Base-by-base conservation (phyloP, 2,888 invertebrate species). In the Trichacis sp. region DNA sequence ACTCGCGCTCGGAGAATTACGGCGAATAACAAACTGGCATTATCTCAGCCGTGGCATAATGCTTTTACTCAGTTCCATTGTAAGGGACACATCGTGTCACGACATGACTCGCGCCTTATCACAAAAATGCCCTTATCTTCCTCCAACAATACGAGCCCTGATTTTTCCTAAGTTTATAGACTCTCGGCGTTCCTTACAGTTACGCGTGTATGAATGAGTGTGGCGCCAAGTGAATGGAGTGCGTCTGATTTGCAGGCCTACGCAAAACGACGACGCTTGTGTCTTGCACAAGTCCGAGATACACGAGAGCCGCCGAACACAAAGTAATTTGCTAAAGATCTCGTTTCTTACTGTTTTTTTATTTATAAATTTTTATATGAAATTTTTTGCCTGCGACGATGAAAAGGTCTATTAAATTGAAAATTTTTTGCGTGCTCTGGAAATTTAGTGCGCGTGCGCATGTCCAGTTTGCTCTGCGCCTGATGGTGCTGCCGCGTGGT, bases 221-320 rank as follows among this genome's bases (percentile, higher is more conserved):
- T 82, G 83, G 83, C 83, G 83, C 83, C 83, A 82, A 81, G 82
- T 82, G 83, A 83, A 82, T 82, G 82, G 82, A 82, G 80, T 80
- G 73, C 79, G 82, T 82, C 82, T 82, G 81, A 81, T 77, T 75
- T 72, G 68, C 68, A 70, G 61, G 69, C 78, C 78, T 77, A 78
- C 78, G 78, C 77, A 73, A 61, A 67, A 53, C 64, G 51, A 56
- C 17, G 54, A 62, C 61, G 61, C 58, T 51, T 62, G 64, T 55
- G 64, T 66, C 59, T 70, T 70, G 68, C 64, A 57, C 50, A 56
- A 47, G 45, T 52, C 52, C 53, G 45, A 55, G 59, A 54, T 45
- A 12, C 38, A 38, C 36, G 50, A 45, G 55, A 24, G 30, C 38
- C 11, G 19, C 59, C 69, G 74, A 77, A 36, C 36, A 3, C 36